Evolutionary conservation across 2,113 vertebrate species (phyloP), one percentile per base, ranked within the genome.

Genomic region (Castor canadensis): DNA sequence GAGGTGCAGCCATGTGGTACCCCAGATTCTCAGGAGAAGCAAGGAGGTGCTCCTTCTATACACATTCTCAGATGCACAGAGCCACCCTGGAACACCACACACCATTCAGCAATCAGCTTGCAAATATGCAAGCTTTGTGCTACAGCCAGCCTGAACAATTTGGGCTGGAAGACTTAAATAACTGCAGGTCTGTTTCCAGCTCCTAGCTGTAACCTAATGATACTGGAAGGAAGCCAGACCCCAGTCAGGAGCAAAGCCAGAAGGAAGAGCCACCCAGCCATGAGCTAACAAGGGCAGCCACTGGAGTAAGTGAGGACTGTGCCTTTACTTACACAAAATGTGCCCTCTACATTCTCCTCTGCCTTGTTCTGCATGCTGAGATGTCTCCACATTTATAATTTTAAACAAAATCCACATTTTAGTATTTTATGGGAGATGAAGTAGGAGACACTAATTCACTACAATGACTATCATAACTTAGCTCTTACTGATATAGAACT

Each of bases 141-240:
- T 89, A 95, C 83, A 97, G 94, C 95, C 38, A 83, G 94, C 71
- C 49, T 5, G 7, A 96, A 97, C 95, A 93, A 93, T 54, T 94
- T 5, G 32, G 94, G 88, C 86, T 97, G 87, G 81, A 94, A 97
- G 97, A 97, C 92, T 95, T 80, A 96, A 96, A 91, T 88, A 80
- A 97, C 82, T 83, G 84, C 92, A 95, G 87, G 96, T 95, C 96
- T 97, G 93, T 90, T 83, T 97, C 93, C 95, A 92, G 96, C 80
- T 95, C 80, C 91, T 93, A 94, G 81, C 87, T 97, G 85, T 88
- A 98, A 96, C 79, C 97, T 98, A 97, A 97, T 93, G 97, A 97
- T 30, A 80, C 84, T 97, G 98, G 98, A 98, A n/a, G 19, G 9
- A 32, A 92, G 98, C 97, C 97, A 97, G 83, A 40, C 32, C 79